These are phyloP conservation scores for Ancistrus triradiatus DNA, from an alignment of 2,113 vertebrate genomes.

Conservation along the genomic window DNA sequence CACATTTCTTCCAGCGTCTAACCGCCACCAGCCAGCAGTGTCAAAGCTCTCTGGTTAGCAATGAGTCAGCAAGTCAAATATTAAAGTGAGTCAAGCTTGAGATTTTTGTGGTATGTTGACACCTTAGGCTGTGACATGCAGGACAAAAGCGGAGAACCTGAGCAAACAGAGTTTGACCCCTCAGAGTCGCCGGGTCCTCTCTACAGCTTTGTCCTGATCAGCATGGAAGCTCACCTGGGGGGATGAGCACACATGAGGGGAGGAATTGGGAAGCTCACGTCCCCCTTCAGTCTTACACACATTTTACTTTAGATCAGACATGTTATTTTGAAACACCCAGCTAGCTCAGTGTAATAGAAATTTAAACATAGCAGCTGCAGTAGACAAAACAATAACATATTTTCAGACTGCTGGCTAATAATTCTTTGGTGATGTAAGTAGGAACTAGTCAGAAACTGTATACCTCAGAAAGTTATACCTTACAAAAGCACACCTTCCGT, in stretches of 20 bases:
- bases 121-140: conserved; percentile 14
- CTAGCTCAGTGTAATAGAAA: no score
- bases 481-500: no score
- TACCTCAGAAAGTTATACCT: no score
- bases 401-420: no score
- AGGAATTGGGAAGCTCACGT: neutral
- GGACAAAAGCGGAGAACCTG: conserved; percentile 25
- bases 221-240: conserved; percentile 45
- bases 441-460: no score
- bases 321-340: no score
- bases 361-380: no score
- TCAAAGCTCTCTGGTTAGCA: neutral
- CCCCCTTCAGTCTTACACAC: no score
- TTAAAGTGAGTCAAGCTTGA: neutral
- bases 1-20: neutral
- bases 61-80: neutral
- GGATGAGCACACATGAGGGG: conserved; percentile 36
- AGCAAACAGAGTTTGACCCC: conserved; percentile 34
- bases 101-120: conserved; percentile 10
- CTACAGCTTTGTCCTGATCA: conserved; percentile 36
- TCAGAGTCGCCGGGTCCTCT: conserved; percentile 8
- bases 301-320: no score
- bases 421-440: no score
- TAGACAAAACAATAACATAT: no score
- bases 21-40: neutral